These are phyloP conservation scores for Limnephilus rhombicus DNA, from an alignment of 2,888 invertebrate genomes.

Conservation along the genomic window DNA sequence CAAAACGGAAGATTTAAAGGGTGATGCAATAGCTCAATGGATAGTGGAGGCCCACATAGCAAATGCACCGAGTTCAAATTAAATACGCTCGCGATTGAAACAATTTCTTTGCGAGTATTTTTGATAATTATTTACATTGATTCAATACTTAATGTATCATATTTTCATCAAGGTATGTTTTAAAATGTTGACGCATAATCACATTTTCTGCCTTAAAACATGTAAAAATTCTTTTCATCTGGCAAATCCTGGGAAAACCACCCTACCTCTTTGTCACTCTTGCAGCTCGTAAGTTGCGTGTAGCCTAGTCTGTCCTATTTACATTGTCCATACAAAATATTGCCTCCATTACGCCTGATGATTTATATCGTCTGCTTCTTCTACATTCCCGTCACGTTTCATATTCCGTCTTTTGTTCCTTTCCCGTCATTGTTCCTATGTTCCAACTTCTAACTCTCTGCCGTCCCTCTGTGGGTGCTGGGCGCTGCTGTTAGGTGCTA, in stretches of 20 bases:
- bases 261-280: constrained; percentile 3
- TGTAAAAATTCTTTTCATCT: not conserved
- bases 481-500: not conserved
- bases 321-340: constrained; percentile 28
- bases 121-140: too few species aligned
- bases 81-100: too few species aligned
- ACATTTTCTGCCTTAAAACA: too few species aligned
- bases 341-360: constrained; percentile 16
- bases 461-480: not conserved
- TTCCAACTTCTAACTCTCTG: not conserved
- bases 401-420: constrained; percentile 9
- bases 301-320: not conserved
- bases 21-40: too few species aligned
- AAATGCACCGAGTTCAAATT: too few species aligned
- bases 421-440: not conserved
- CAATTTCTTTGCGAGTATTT: too few species aligned
- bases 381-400: constrained; percentile 22
- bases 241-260: not conserved
- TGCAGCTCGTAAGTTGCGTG: constrained; percentile 24
- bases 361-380: constrained; percentile 36
- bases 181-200: too few species aligned
- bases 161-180: too few species aligned
- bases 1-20: too few species aligned
- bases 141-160: too few species aligned
- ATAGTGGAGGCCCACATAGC: too few species aligned